Base-by-base conservation (phyloP, 2,113 vertebrate species). In the Apeltes quadracus region DNA sequence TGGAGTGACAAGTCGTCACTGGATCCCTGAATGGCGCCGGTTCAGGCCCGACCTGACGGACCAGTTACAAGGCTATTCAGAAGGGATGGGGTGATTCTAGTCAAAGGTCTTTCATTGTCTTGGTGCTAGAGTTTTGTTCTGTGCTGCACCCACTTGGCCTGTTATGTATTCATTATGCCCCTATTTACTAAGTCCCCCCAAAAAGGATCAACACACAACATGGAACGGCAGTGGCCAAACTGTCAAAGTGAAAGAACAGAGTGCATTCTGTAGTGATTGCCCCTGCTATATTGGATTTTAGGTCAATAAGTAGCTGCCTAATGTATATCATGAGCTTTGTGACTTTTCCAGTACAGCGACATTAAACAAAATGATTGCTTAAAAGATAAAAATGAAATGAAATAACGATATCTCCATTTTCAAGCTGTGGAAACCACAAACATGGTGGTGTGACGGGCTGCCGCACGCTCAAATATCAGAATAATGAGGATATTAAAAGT, bases 21-120 rank as follows among this genome's bases (percentile, higher is more conserved):
- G 72, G 86, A 82, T 83, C 76, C 81, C 82, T 88, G 79, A 87
- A 80, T 86, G 68, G 84, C 64, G 39, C 70, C 12, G 32, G 76
- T 87, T 90, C 93, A 91, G 84, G 92, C 84, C 83, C 77, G 93
- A 94, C 94, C 90, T 89, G 94, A 88, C 58, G 3, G 72, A 93
- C 94, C 85, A 90, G 93, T 93, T 91, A 38, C 61, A 15, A 64
- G 58, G 76, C 68, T 80, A 54, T 61, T 71, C 59, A 54, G 59
- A 80, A 84, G 73, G 66, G 78, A 78, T 61, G 57, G 75, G 81
- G 79, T 82, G 55, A 84, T 90, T 84, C 72, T 27, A 25, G 66
- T 54, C 2, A 78, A 85, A 91, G 76, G 76, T 77, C 76, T 85
- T 16, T 23, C 76, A 89, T 91, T 93, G 92, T 93, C 91, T 81